Base-by-base conservation (phyloP, 2,888 invertebrate genomes). In the Ferdinandea cuprea region DNA sequence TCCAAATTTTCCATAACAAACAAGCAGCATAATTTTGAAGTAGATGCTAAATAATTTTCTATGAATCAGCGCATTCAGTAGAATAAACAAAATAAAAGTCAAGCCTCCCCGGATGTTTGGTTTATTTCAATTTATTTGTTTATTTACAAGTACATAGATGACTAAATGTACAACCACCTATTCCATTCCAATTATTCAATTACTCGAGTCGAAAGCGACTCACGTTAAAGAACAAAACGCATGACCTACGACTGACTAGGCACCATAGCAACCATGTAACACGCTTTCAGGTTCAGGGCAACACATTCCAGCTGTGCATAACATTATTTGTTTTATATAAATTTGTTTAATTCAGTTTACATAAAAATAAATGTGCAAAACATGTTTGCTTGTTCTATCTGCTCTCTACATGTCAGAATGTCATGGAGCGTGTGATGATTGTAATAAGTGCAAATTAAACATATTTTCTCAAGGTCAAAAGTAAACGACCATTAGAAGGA, bases 41-140 rank as follows among this genome's bases (percentile, higher is more conserved):
- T 8, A 9, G 13, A 15, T 25, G 25, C n/a, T 19, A 11, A 21
- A 35, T 21, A n/a, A 46, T 6, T 28, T 28, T 9, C 1, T n/a
- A 32, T 59, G 44, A 32, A 9, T 42, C 37, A 65, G 15, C 13
- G 15, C 21, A 32, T 25, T 30, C 0, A 7, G 3, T 17, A 19
- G 6, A 40, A 40, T 42, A 71, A 71, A 37, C 52, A 63, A 72
- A n/a, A 69, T 37, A 69, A 28, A 19, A 32, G 44, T 25, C 61
- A 44, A 61, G 72, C 72, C 72, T 54, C 72, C n/a, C 19, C 63
- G 63, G 72, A 72, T 72, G 28, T 72, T 54, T 72, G 46, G 28
- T 54, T 28, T 28, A n/a, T 40, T 21, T 71, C 11, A 42, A 40
- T 40, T 30, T 13, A 32, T 25, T 25, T 25, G 25, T n/a, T n/a